Conservation (phyloP, 1,140 invertebrate genomes). For the Drosophila chauvacae region DNA sequence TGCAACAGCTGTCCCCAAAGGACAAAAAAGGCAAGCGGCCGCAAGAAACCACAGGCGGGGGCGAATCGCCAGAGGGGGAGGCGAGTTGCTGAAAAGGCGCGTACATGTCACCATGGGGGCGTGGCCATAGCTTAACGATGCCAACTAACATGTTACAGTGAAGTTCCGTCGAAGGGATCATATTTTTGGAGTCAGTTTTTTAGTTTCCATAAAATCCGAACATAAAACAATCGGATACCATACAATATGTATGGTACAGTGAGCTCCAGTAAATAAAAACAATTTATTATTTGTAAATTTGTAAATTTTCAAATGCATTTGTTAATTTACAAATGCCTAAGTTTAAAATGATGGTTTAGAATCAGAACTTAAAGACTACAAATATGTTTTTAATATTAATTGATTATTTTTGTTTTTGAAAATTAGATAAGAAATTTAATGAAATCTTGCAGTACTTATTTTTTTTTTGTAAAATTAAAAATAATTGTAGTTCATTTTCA, state of each 20-base stretch:
- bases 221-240: neutral
- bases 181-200: conserved; percentile 18
- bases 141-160: conserved; percentile 54
- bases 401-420: too few relatives aligned
- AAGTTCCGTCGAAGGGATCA: conserved; percentile 1
- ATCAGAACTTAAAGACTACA: too few relatives aligned
- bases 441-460: too few relatives aligned
- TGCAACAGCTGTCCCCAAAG: conserved; percentile 46
- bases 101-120: conserved; percentile 43
- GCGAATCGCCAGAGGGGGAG: neutral
- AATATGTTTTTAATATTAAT: too few relatives aligned
- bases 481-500: too few relatives aligned
- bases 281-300: too few relatives aligned
- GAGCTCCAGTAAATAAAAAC: neutral
- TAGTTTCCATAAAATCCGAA: conserved; percentile 6
- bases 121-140: conserved; percentile 76
- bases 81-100: neutral
- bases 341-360: too few relatives aligned
- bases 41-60: conserved; percentile 11
- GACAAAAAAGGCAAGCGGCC: conserved; percentile 22
- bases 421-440: too few relatives aligned
- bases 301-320: too few relatives aligned
- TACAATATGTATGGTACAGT: neutral
- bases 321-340: neutral
- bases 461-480: too few relatives aligned